Conservation (phyloP, 2,888 invertebrate genomes). For the Anthoptus insignis region DNA sequence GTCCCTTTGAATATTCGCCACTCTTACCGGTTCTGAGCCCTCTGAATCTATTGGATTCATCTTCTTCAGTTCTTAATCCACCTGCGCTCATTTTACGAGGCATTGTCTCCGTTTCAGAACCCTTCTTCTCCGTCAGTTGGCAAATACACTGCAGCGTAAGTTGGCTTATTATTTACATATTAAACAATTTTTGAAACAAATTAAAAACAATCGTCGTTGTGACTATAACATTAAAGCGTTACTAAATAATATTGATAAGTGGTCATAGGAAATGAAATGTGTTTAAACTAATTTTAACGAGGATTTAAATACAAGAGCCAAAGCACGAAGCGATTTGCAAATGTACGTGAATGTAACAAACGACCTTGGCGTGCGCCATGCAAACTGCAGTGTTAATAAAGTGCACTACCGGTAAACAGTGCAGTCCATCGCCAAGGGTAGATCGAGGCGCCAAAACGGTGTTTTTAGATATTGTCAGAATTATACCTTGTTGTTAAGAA, state of each 20-base stretch:
- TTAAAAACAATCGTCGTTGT: too few species aligned
- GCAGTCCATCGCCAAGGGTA: background rate
- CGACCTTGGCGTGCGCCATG: constrained; percentile 32
- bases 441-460: background rate
- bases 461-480: background rate
- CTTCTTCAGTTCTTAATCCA: too few species aligned
- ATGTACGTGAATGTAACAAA: constrained; percentile 20
- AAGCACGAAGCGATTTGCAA: constrained; percentile 23
- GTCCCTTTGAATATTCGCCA: too few species aligned
- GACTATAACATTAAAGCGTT: too few species aligned
- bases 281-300: constrained; percentile 16
- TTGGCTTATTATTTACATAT: too few species aligned
- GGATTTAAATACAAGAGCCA: constrained; percentile 24
- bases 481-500: background rate
- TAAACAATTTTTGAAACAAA: background rate
- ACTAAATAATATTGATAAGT: background rate
- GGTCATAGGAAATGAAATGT: constrained; percentile 16
- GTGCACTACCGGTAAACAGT: constrained; percentile 9
- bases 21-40: too few species aligned
- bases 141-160: too few species aligned
- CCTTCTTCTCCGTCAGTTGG: too few species aligned
- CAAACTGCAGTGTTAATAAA: constrained; percentile 18
- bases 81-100: too few species aligned
- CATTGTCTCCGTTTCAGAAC: too few species aligned
- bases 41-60: too few species aligned